phyloP scores from a whole-genome alignment of 2,113 vertebrate species.

The Dermatemys mawii region DNA sequence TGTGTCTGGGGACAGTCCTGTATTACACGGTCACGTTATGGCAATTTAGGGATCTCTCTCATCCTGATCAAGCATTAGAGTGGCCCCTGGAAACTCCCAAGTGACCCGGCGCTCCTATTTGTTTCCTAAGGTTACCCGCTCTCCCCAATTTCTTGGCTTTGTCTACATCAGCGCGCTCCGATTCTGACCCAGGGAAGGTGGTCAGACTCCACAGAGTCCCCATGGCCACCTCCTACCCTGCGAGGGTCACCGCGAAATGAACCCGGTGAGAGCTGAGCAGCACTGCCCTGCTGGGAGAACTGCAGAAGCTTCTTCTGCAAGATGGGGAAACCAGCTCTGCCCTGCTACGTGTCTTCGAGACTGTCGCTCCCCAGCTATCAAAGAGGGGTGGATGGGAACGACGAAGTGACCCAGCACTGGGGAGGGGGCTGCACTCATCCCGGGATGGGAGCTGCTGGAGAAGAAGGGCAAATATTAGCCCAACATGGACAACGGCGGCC shows the following conservation, averaged over 20 bases:
- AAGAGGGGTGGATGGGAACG: fast-evolving
- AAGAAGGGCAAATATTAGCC: background rate
- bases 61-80: no score
- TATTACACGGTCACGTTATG: background rate
- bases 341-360: background rate
- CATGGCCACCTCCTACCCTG: background rate
- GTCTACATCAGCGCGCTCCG: no score
- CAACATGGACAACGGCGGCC: background rate
- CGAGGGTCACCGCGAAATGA: background rate
- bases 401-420: fast-evolving
- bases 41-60: no score
- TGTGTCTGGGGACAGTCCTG: background rate
- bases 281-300: no score
- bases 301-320: background rate
- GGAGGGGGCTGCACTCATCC: background rate
- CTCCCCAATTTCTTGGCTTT: background rate
- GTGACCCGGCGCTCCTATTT: background rate
- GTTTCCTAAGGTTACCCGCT: background rate
- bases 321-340: background rate
- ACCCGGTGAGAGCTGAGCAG: background rate
- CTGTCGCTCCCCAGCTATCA: background rate
- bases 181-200: background rate
- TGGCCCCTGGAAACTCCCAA: background rate
- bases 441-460: background rate
- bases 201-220: background rate